Evolutionary conservation across 2,113 vertebrate genomes (phyloP).

Genomic region (Lonchura striata): DNA sequence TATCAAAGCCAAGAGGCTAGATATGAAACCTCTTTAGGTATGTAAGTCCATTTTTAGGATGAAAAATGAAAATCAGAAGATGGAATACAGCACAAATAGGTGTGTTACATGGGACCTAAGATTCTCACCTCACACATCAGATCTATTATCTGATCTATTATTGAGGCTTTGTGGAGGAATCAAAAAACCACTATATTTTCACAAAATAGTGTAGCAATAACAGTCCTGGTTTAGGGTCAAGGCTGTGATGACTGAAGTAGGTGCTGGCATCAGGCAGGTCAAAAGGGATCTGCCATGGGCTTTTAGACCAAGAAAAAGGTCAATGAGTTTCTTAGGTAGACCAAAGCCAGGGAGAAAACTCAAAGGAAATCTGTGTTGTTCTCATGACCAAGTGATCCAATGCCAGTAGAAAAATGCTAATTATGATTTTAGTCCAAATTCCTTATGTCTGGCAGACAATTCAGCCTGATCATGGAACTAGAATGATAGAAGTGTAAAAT

Average conservation of each 20-base stretch:
- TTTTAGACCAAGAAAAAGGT: neutral
- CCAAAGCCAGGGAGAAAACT: neutral
- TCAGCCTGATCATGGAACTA: neutral
- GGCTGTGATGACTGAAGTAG: neutral
- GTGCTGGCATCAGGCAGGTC: neutral
- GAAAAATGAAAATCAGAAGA: neutral
- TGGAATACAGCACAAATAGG: neutral
- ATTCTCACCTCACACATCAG: neutral
- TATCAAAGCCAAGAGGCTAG: neutral
- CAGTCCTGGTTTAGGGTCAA: neutral
- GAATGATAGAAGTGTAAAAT: neutral
- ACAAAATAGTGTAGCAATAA: neutral
- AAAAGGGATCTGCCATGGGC: neutral
- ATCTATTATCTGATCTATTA: neutral
- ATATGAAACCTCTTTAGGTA: neutral
- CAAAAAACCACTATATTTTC: neutral
- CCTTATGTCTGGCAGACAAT: neutral
- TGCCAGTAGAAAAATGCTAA: neutral
- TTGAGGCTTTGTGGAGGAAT: neutral
- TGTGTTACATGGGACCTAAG: neutral
- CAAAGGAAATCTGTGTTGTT: neutral
- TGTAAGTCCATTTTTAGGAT: neutral
- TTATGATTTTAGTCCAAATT: neutral
- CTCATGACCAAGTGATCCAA: neutral
- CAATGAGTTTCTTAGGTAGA: neutral